Evolutionary conservation across 2,797 vertebrate species (phyloP).

Genomic region (Platalea minor): DNA sequence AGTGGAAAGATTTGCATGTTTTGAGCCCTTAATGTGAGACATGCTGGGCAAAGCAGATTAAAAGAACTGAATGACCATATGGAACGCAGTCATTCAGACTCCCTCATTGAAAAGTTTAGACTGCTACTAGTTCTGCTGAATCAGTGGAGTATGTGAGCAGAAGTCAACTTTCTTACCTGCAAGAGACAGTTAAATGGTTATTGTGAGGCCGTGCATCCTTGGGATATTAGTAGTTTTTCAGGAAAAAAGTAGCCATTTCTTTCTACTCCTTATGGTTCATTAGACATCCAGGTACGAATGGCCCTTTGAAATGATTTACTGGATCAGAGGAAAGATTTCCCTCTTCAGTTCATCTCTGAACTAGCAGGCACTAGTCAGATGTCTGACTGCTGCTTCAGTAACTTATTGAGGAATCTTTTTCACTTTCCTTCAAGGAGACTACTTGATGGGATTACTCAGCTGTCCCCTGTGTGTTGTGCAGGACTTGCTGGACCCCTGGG

Average conservation of each 20-base stretch:
- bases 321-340: not conserved
- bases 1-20: slow-evolving; percentile 1
- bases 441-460: not conserved
- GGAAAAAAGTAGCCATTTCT: not conserved
- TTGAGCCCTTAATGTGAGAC: not conserved
- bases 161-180: not conserved
- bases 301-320: not conserved
- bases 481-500: not conserved
- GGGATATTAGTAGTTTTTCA: not conserved
- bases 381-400: not conserved
- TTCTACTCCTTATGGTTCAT: not conserved
- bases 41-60: slow-evolving; percentile 24
- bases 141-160: not conserved
- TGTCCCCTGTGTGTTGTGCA: not conserved
- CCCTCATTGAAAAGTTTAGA: not conserved
- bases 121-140: not conserved
- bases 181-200: not conserved
- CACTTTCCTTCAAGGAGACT: not conserved
- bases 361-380: not conserved
- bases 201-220: not conserved
- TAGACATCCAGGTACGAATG: not conserved
- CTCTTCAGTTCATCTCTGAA: not conserved
- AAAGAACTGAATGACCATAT: not conserved
- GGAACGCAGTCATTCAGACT: not conserved
- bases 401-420: not conserved